phyloP scores from a whole-genome alignment of 2,888 invertebrate genomes.

The Apamea crenata region DNA sequence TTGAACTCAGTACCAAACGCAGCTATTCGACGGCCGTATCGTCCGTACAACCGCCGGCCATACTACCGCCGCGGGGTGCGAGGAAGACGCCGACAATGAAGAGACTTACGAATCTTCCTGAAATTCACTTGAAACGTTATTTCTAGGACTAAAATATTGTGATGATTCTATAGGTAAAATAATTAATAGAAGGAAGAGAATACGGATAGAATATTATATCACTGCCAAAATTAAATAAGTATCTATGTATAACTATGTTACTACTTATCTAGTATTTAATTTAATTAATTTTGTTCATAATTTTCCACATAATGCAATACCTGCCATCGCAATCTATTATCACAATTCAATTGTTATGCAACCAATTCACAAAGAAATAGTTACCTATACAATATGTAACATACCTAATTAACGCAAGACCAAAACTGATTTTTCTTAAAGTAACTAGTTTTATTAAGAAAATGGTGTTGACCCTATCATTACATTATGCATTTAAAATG shows the following conservation, averaged over 20 bases:
- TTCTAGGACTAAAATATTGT: conserved; percentile 62
- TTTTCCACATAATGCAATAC: conserved; percentile 34
- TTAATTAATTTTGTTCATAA: conserved; percentile 47
- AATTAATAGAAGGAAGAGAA: conserved; percentile 37
- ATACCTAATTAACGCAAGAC: not conserved
- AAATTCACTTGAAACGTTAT: conserved; percentile 59
- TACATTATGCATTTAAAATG: not conserved
- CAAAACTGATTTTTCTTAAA: not conserved
- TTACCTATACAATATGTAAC: not conserved
- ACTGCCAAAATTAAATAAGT: conserved; percentile 62
- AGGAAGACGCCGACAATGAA: conserved; percentile 75
- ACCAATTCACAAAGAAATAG: conserved; percentile 9
- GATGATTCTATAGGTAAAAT: conserved; percentile 55
- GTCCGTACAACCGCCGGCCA: conserved; percentile 60
- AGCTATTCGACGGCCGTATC: conserved; percentile 64
- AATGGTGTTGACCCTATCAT: not conserved
- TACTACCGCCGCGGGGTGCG: conserved; percentile 69
- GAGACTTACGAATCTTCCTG: conserved; percentile 35
- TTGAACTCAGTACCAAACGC: conserved; percentile 82
- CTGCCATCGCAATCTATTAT: conserved; percentile 32
- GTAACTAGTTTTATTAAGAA: not conserved
- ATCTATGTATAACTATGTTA: conserved; percentile 47
- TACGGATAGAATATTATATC: conserved; percentile 56
- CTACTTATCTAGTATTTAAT: conserved; percentile 56
- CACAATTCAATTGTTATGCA: conserved; percentile 26